Percentiles rank a stretch among this genome's conserved stretches.
Evolutionary conservation across 2,888 invertebrate species (phyloP).

Genomic region (Euplagia quadripunctaria): DNA sequence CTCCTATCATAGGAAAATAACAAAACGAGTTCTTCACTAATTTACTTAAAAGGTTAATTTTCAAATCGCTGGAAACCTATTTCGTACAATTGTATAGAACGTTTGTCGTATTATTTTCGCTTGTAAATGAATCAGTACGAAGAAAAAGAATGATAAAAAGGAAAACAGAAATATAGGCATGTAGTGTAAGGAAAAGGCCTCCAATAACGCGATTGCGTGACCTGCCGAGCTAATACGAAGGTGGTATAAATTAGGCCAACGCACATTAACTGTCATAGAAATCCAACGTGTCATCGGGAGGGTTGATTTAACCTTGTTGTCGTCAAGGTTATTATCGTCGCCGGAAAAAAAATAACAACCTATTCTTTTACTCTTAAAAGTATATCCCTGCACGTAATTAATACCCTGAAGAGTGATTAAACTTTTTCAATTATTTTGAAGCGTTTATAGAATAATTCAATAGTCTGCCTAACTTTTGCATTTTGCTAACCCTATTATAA

Average conservation of each 20-base stretch:
- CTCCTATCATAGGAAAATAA: constrained; percentile 35
- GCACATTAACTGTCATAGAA: constrained; percentile 55
- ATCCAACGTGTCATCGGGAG: constrained; percentile 53
- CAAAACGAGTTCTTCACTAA: constrained; percentile 39
- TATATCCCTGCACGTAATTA: constrained; percentile 41
- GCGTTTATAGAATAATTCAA: constrained; percentile 37
- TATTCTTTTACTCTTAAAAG: constrained; percentile 18
- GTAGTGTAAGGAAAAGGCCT: constrained; percentile 63
- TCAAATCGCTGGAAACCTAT: constrained; percentile 34
- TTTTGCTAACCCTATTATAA: constrained; percentile 37
- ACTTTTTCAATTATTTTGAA: constrained; percentile 50
- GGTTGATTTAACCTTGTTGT: constrained; percentile 50
- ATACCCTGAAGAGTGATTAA: constrained; percentile 36
- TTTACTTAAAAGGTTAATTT: constrained; percentile 57
- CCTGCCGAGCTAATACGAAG: constrained; percentile 56
- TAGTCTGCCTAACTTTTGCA: constrained; percentile 30
- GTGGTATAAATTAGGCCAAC: constrained; percentile 63
- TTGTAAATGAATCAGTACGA: constrained; percentile 37
- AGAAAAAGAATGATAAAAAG: constrained; percentile 34
- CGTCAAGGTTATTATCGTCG: constrained; percentile 50
- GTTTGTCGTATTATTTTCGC: constrained; percentile 40
- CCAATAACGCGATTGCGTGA: constrained; percentile 64
- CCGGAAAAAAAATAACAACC: constrained; percentile 17
- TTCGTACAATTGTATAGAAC: constrained; percentile 46
- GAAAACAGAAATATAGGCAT: constrained; percentile 48